A percentile compares a stretch with the other conserved stretches of the same genome.
Evolutionary conservation across 2,888 invertebrate genomes (phyloP).

Genomic region (Proisotoma minuta): DNA sequence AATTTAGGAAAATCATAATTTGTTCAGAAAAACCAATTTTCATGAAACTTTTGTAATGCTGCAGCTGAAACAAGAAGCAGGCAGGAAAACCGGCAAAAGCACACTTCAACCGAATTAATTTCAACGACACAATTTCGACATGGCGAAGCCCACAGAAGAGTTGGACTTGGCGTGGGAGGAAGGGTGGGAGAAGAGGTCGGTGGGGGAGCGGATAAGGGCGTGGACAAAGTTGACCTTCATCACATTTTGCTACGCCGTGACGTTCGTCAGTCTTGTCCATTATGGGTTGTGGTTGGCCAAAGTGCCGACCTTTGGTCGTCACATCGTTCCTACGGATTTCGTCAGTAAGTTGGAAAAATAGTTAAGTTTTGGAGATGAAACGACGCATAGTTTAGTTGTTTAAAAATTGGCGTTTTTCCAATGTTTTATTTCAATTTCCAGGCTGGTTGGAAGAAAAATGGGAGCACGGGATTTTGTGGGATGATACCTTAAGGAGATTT

Average conservation of each 20-base stretch:
- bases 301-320: background rate
- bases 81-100: no score
- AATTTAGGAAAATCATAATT: no score
- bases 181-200: no score
- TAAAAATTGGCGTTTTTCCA: background rate
- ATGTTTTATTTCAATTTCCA: background rate
- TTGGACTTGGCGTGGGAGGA: no score
- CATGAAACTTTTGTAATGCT: no score
- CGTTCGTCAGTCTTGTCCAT: conserved; percentile 23
- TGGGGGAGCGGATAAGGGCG: background rate
- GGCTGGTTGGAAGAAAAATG: conserved; percentile 12
- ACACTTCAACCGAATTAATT: no score
- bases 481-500: background rate
- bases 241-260: conserved; percentile 13
- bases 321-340: background rate
- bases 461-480: background rate
- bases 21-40: no score
- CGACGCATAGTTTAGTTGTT: background rate
- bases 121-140: no score
- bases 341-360: conserved; percentile 9
- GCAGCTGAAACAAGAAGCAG: no score
- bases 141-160: no score
- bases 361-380: no score
- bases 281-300: conserved; percentile 31
- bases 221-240: conserved; percentile 19